Evolutionary conservation across 1,140 invertebrate species (phyloP), one percentile per base, ranked within the genome.

Genomic region (Dendroctonus ponderosae): DNA sequence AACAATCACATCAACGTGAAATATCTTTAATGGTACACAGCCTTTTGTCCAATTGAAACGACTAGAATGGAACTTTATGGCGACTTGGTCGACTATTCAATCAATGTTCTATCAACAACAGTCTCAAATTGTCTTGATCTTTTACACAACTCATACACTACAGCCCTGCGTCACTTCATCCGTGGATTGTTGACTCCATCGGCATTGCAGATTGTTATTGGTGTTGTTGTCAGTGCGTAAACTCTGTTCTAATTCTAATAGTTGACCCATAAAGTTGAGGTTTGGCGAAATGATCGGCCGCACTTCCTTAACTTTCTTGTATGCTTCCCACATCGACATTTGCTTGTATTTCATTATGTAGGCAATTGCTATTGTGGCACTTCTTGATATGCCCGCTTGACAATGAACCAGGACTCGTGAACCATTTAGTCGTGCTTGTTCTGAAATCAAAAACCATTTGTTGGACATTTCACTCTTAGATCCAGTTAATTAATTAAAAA

Each of bases 261-360:
- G 82, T 80, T 98, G 96, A 7, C 91, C 93, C 89, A 99, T 95
- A 80, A 99, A 99, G 77, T 98, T 98, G 51, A 98, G 86, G 80
- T 99, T 97, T 0, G 95, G 95, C 52, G 94, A 96, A 72, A 98
- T 97, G 77, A 97, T 97, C 39, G 89, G 86, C 53, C 96, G 84
- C 51, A 89, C 88, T 51, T 85, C 85, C 77, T 96, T 94, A 43
- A 98, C 94, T 74, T 90, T 85, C 71, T 90, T 88, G 81, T 94
- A 97, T 4, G 94, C 93, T 72, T 97, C 92, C 38, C 92, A 84
- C 84, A 95, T 92, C n/a, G 87, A 87, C 75, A 95, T 79, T 52
- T 87, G 85, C 71, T 91, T 90, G 80, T 94, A 90, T 71, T 91
- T 89, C 91, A 98, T 96, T 67, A 97, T 85, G 81, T 96, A 98